Evolutionary conservation across 2,888 invertebrate species (phyloP).

Genomic region (Macaria liturata): DNA sequence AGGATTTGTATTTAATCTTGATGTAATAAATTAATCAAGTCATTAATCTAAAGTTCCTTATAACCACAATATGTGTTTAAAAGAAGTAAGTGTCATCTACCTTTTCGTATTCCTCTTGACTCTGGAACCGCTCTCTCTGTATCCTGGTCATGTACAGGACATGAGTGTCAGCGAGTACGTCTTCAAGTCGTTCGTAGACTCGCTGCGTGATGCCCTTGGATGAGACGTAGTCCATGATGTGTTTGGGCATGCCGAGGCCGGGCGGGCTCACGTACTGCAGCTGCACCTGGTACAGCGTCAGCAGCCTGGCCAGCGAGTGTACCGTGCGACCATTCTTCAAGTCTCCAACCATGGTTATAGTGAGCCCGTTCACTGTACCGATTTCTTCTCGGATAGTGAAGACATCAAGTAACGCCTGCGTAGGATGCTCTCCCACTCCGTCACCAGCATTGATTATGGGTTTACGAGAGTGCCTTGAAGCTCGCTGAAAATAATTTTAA

Average conservation of each 20-base stretch:
- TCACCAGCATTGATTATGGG: conserved; percentile 99
- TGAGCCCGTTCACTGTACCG: conserved; percentile 98
- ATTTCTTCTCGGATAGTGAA: conserved; percentile 99
- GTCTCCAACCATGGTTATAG: conserved; percentile 99
- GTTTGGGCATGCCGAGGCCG: conserved; percentile 95
- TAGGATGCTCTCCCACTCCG: conserved; percentile 98
- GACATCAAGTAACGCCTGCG: conserved; percentile 97
- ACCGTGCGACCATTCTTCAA: conserved; percentile 99
- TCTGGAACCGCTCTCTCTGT: conserved; percentile 95
- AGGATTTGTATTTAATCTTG: conserved; percentile 6
- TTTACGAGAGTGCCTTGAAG: conserved; percentile 91
- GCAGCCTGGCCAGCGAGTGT: conserved; percentile 96
- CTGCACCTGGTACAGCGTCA: conserved; percentile 97
- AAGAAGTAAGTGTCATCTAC: conserved; percentile 72
- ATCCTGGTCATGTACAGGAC: conserved; percentile 99
- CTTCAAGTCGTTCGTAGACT: conserved; percentile 89
- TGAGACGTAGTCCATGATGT: conserved; percentile 90
- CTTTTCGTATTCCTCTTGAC: conserved; percentile 92
- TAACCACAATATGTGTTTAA: no score
- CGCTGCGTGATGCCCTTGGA: conserved; percentile 91
- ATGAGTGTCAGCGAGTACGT: conserved; percentile 95
- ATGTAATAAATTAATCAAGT: conserved; percentile 7
- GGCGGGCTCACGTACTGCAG: conserved; percentile 95
- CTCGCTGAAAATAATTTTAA: conserved; percentile 82
- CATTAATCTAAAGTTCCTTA: not conserved